Base-by-base conservation (phyloP, 2,113 vertebrate species). In the Channa maculata region DNA sequence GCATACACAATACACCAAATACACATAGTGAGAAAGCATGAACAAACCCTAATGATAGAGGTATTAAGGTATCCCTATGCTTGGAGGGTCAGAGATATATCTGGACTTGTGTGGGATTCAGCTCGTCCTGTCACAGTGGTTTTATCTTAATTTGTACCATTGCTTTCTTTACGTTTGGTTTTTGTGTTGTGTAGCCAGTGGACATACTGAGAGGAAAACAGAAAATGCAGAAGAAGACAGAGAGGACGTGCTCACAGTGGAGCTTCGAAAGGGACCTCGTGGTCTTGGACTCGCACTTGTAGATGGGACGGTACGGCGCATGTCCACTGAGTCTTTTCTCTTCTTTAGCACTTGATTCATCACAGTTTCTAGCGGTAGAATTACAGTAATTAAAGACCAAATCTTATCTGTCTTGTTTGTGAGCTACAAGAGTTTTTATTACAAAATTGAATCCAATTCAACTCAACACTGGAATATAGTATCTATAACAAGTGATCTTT, bases 251-350 rank as follows among this genome's bases (percentile, higher is more conserved):
- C 94, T 95, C 70, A 86, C 83, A 0, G 93, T 95, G 62, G 92
- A 95, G 85, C 83, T 95, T 33, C 87, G 71, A n/a, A 81, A 83
- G 82, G 94, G 94, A 15, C 92, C 92, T 67, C 93, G 82, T 6
- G 95, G 94, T 6, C 92, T 95, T 0, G 95, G 95, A 6, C 87
- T 95, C 85, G 94, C 94, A 0, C 85, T 95, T 0, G 94, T 95
- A 10, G 95, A 95, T 5, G 95, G 95, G 51, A 87, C 68, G 91
- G 95, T 95, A 67, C 60, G 65, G 44, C 13, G 0, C 12, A 37
- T 43, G 34, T 10, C 49, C 12, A 8, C n/a, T 44, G 11, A 11
- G 10, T 53, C 37, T 39, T 41, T 37, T n/a, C 8, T 8, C 9
- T 34, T 3, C 3, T 33, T 1, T 37, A 6, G 43, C 3, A 6